Evolutionary conservation across 2,113 vertebrate species (phyloP), one percentile per base, ranked within the genome.

Genomic region (Pelodiscus sinensis): DNA sequence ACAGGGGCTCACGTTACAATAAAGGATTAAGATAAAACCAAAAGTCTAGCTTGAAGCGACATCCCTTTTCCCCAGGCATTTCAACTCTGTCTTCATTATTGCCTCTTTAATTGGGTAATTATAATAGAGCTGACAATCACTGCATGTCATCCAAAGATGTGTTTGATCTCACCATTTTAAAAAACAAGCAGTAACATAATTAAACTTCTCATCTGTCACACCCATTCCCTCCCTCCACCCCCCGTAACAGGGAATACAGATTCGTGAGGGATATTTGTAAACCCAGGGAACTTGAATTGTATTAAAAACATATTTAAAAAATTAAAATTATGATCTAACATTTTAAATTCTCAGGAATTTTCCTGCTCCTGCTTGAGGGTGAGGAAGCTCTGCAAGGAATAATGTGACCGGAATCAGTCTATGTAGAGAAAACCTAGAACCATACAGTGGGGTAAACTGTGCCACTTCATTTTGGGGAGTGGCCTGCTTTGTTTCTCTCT

Each of bases 31-130:
- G 92, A 96, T 97, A 90, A 96, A 71, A 97, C 95, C 92, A 95
- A 93, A 95, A 86, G 82, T 95, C 86, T 93, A 91, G 78, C 51
- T 91, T 78, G 86, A 9, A 6, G 60, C 88, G 86, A 96, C 96
- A 96, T 81, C 52, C 88, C 86, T 6, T 90, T 92, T 92, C 95
- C 94, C 95, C 84, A 84, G 94, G 92, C 94, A 91, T 85, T 95
- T 96, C 94, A 94, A 93, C 55, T 91, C 82, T 96, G 89, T 2
- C 82, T 95, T 97, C 94, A 96, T 97, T 96, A 96, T 95, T 95
- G 89, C 96, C 84, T 96, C 81, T 89, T 95, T 97, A 97, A 96
- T 94, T 96, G 79, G 96, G 90, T 96, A 95, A 96, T 95, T 97
- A 96, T 90, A 97, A 92, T 35, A 89, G 65, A 94, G 56, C 82